Evolutionary conservation across 2,888 invertebrate genomes (phyloP).

Genomic region (Arrhopalites spinosus): DNA sequence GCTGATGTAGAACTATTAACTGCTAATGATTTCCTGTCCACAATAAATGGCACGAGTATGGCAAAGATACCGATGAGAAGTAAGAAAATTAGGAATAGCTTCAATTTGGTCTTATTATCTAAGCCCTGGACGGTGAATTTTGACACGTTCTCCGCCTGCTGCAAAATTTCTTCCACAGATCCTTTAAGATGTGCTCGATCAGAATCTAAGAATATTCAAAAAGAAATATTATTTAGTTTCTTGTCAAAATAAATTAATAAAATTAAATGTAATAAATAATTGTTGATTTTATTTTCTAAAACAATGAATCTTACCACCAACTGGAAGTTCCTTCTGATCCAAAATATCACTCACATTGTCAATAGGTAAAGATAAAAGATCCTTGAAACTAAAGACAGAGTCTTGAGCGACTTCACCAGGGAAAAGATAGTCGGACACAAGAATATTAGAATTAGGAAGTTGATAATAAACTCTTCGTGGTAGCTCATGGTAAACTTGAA

Average conservation of each 20-base stretch:
- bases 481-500: constrained; percentile 71
- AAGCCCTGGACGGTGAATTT: constrained; percentile 23
- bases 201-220: background rate
- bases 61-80: constrained; percentile 25
- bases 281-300: background rate
- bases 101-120: constrained; percentile 17
- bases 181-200: constrained; percentile 23
- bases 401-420: constrained; percentile 87
- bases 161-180: constrained; percentile 33
- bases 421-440: constrained; percentile 84
- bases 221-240: background rate
- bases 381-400: constrained; percentile 77
- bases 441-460: constrained; percentile 70
- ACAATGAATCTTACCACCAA: constrained; percentile 33
- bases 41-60: constrained; percentile 20
- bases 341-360: constrained; percentile 64
- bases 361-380: constrained; percentile 78
- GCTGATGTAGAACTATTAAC: background rate
- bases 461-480: constrained; percentile 82
- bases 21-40: background rate
- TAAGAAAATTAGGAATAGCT: constrained; percentile 25
- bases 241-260: background rate
- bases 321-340: constrained; percentile 48
- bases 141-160: constrained; percentile 23
- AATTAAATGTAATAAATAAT: background rate